A percentile compares a stretch with the other conserved stretches of the same genome.
phyloP scores from a whole-genome alignment of 2,888 invertebrate genomes.

The Megamerina dolium region DNA sequence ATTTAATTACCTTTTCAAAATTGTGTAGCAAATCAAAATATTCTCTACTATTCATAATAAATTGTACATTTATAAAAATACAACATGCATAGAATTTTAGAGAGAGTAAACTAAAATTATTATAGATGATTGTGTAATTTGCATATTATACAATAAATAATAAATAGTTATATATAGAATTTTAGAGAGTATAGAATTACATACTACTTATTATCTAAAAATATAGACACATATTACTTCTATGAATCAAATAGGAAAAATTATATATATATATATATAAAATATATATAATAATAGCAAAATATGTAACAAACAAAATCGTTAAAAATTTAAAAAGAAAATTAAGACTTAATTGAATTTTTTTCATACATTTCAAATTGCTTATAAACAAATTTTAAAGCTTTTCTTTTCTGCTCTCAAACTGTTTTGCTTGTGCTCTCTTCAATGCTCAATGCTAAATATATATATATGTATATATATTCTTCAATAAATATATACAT shows the following conservation, averaged over 20 bases:
- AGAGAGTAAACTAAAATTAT: too few species aligned
- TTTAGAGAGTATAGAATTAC: background rate
- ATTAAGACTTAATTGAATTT: too few species aligned
- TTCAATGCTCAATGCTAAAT: background rate
- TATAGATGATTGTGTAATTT: too few species aligned
- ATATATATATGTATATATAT: background rate
- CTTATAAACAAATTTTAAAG: constrained; percentile 21
- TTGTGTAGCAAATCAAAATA: constrained; percentile 1
- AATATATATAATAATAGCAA: too few species aligned
- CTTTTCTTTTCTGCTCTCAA: constrained; percentile 3
- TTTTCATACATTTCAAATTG: constrained; percentile 7
- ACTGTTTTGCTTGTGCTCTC: background rate
- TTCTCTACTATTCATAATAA: background rate
- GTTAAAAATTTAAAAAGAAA: too few species aligned
- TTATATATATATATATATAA: too few species aligned
- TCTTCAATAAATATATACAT: too few species aligned
- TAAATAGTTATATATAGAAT: background rate
- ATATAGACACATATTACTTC: background rate
- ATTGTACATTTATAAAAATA: background rate
- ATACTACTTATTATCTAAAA: background rate
- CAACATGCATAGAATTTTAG: too few species aligned
- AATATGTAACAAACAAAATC: too few species aligned
- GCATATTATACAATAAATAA: background rate
- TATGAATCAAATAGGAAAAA: too few species aligned
- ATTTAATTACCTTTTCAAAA: too few species aligned